Percentiles rank a stretch among this genome's conserved stretches.
These are phyloP conservation scores for Ageneiosus marmoratus DNA, from an alignment of 2,113 vertebrate genomes.

Conservation along the genomic window DNA sequence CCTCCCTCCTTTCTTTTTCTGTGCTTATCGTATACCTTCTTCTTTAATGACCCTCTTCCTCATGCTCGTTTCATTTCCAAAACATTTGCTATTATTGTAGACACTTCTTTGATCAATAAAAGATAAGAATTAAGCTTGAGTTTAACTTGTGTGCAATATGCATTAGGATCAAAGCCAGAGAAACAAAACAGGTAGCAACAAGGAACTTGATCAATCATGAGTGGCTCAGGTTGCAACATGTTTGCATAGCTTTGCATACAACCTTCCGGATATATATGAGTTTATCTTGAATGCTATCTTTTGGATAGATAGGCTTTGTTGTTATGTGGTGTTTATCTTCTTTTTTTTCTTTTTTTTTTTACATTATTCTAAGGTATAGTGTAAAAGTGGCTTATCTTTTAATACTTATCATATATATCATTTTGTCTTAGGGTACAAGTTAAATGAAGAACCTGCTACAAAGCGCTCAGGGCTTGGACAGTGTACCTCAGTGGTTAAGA, in stretches of 20 bases:
- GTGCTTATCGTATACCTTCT: not conserved
- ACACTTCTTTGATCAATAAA: not conserved
- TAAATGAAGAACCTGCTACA: not conserved
- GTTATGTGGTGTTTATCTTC: too few species aligned
- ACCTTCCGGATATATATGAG: not conserved
- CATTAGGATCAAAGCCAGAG: not conserved
- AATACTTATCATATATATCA: too few species aligned
- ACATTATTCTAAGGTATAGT: not conserved
- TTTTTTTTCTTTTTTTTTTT: not conserved
- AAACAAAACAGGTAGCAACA: not conserved
- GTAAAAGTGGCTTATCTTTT: not conserved
- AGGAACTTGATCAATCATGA: not conserved
- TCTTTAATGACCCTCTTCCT: slow-evolving; percentile 20
- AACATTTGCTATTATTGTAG: slow-evolving; percentile 10
- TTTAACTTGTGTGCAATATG: not conserved
- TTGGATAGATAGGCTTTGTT: too few species aligned
- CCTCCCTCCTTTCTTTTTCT: not conserved
- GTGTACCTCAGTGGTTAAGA: too few species aligned
- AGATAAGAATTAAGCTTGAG: not conserved
- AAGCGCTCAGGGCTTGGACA: too few species aligned
- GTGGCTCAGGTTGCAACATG: not conserved
- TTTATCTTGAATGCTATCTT: not conserved
- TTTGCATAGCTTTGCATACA: not conserved
- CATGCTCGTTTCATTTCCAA: slow-evolving; percentile 42
- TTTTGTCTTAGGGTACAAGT: not conserved